Percentiles rank a stretch among this genome's conserved stretches.
These are phyloP conservation scores for Antennarius striatus DNA, from an alignment of 2,113 vertebrate genomes.

Conservation along the genomic window DNA sequence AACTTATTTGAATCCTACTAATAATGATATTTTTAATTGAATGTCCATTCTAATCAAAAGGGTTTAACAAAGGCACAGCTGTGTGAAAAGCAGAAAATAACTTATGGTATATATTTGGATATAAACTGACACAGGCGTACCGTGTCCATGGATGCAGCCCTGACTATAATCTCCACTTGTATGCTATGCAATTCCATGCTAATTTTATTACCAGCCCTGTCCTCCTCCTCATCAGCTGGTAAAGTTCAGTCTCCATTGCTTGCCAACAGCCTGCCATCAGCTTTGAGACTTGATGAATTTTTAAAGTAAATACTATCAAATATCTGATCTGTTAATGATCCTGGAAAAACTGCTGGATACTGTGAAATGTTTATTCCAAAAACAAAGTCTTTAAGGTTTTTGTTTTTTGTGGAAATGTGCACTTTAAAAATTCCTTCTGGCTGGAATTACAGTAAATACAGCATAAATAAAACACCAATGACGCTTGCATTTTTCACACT, in stretches of 20 bases:
- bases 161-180: background rate
- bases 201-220: constrained; percentile 18
- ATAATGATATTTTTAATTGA: constrained; percentile 43
- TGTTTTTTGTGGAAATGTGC: background rate
- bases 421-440: background rate
- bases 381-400: background rate
- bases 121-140: background rate
- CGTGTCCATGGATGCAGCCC: constrained; percentile 10
- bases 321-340: too few species aligned
- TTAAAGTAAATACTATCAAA: too few species aligned
- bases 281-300: constrained; percentile 22
- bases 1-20: constrained; percentile 58
- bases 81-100: background rate
- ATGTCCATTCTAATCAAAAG: constrained; percentile 34
- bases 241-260: constrained; percentile 28
- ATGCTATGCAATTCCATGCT: background rate
- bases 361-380: background rate
- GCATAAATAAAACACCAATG: background rate
- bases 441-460: background rate
- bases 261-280: constrained; percentile 46
- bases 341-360: background rate
- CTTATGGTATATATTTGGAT: background rate
- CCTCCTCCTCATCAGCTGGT: constrained; percentile 35
- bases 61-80: constrained; percentile 39
- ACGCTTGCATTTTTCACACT: background rate